Evolutionary conservation across 2,797 vertebrate genomes (phyloP).

Genomic region (Anguilla obscura): DNA sequence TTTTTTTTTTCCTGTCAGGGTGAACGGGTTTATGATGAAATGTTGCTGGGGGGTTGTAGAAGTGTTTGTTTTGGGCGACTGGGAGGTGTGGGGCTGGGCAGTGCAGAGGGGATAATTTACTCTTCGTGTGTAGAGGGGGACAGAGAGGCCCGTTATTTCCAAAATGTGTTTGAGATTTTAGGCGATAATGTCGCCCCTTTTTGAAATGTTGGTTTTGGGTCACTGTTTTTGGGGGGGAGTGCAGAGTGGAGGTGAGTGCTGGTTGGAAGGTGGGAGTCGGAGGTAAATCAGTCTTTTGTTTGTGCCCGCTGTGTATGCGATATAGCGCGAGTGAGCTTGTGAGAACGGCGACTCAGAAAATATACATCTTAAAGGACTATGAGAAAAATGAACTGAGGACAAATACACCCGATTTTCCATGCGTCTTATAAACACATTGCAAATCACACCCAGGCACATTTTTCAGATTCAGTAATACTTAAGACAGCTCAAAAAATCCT

Average conservation of each 20-base stretch:
- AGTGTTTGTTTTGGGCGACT: slow-evolving; percentile 21
- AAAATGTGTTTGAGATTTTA: slow-evolving; percentile 16
- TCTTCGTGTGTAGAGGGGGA: neutral
- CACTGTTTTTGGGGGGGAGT: slow-evolving; percentile 44
- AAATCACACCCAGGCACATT: neutral
- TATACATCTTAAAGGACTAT: neutral
- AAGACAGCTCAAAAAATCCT: neutral
- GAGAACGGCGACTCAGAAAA: neutral
- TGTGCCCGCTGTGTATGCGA: slow-evolving; percentile 41
- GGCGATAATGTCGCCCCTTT: slow-evolving; percentile 35
- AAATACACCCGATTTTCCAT: neutral
- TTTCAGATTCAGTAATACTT: neutral
- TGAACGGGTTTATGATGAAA: slow-evolving; percentile 22
- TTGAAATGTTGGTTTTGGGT: slow-evolving; percentile 52
- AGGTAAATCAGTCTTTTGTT: slow-evolving; percentile 64
- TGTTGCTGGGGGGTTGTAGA: slow-evolving; percentile 18
- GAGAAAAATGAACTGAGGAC: neutral
- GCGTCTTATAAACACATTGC: neutral
- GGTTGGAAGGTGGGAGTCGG: slow-evolving; percentile 1
- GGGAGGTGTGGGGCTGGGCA: slow-evolving; percentile 16
- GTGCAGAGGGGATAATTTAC: neutral
- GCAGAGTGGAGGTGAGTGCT: slow-evolving; percentile 29
- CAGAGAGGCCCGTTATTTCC: neutral
- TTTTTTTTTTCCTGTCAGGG: slow-evolving; percentile 22
- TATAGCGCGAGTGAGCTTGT: slow-evolving; percentile 29